Percentiles rank a stretch among this genome's conserved stretches.
phyloP scores from a whole-genome alignment of 2,113 vertebrate genomes.

The Oxyruncus cristatus region DNA sequence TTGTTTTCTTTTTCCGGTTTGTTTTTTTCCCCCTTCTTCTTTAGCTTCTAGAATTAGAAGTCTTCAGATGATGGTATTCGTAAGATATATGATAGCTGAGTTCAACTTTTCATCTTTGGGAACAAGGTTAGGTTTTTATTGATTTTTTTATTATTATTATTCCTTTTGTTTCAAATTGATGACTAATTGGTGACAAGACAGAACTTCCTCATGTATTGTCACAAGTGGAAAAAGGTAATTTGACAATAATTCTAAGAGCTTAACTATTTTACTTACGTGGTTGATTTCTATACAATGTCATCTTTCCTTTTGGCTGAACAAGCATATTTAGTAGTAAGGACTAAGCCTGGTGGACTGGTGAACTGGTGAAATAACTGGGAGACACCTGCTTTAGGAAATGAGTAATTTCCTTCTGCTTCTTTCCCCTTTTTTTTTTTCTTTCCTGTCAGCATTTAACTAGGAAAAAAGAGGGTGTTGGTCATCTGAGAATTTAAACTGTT shows the following conservation, averaged over 20 bases:
- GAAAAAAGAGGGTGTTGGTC: background rate
- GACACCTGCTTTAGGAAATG: slow-evolving; percentile 23
- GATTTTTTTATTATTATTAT: background rate
- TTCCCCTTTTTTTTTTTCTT: background rate
- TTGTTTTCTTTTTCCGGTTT: too few species aligned
- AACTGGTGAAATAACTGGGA: background rate
- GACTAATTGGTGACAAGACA: background rate
- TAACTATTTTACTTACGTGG: background rate
- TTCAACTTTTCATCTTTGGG: background rate
- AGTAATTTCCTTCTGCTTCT: background rate
- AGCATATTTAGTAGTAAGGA: background rate
- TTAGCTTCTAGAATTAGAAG: background rate
- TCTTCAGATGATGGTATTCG: background rate
- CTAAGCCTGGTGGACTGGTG: background rate
- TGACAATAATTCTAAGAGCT: background rate
- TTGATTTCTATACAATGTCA: background rate
- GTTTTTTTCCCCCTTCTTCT: too few species aligned
- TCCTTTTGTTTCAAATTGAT: background rate
- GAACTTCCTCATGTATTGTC: background rate
- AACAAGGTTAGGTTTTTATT: background rate
- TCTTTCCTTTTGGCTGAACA: slow-evolving; percentile 4
- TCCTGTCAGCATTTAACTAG: background rate
- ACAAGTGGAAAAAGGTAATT: background rate
- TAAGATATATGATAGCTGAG: background rate
- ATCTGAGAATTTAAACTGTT: background rate